A percentile compares a stretch with the other conserved stretches of the same genome.
These are phyloP conservation scores for Saguinus midas DNA, from an alignment of 2,113 vertebrate genomes.

Conservation along the genomic window DNA sequence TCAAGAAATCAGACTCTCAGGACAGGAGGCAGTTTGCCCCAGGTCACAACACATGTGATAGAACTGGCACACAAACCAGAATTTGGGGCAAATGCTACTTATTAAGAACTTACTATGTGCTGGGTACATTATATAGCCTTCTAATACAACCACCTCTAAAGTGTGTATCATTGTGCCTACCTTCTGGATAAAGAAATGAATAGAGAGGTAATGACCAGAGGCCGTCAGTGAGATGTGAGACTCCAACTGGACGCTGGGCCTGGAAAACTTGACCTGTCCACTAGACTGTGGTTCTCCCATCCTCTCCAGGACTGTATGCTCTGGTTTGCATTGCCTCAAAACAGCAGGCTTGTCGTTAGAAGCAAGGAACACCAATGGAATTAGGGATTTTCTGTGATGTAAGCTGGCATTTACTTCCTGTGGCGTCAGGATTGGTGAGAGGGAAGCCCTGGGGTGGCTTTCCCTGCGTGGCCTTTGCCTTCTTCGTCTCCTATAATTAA, in stretches of 20 bases:
- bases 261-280: not conserved
- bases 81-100: not conserved
- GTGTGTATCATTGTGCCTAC: not conserved
- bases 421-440: not conserved
- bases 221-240: not conserved
- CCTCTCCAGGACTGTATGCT: not conserved
- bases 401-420: not conserved
- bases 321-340: not conserved
- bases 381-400: not conserved
- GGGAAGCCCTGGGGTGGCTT: not conserved
- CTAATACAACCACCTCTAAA: accelerated
- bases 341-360: not conserved
- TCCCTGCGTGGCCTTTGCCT: not conserved
- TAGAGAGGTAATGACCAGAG: not conserved
- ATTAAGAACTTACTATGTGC: not conserved
- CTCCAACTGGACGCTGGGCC: not conserved
- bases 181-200: not conserved
- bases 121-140: not conserved
- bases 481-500: not conserved
- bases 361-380: not conserved
- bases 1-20: not conserved
- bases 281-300: not conserved
- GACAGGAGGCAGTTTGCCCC: not conserved
- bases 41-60: not conserved
- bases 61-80: not conserved